phyloP scores from a whole-genome alignment of 2,113 vertebrate genomes.

The Abramis brama region DNA sequence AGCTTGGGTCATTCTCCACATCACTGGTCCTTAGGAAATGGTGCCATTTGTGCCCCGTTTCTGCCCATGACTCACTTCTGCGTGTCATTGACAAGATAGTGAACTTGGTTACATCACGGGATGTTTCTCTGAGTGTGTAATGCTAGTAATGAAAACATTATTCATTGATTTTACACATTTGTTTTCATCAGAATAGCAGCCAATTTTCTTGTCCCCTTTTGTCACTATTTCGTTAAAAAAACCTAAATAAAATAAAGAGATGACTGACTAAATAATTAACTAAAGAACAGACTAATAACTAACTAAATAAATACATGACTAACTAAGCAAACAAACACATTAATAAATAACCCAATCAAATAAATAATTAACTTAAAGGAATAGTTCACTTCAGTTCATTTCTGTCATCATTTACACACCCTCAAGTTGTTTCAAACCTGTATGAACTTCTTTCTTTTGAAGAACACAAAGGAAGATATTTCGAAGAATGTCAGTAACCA shows the following conservation, averaged over 20 bases:
- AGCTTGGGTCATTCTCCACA: conserved; percentile 4
- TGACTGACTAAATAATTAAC: too few species aligned
- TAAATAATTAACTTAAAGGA: too few species aligned
- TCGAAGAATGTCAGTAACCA: too few species aligned
- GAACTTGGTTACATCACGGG: neutral
- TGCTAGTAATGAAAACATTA: neutral
- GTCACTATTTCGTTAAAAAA: neutral
- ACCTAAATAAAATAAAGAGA: neutral
- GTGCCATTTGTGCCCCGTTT: neutral
- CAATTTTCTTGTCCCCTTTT: neutral
- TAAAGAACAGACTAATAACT: neutral
- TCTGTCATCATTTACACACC: too few species aligned
- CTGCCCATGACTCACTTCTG: neutral
- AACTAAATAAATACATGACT: neutral
- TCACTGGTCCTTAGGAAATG: neutral
- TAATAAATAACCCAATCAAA: neutral
- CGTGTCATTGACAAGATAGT: neutral
- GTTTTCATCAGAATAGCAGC: neutral
- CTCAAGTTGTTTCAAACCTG: too few species aligned
- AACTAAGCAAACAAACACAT: neutral
- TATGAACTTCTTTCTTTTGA: too few species aligned
- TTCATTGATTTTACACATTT: neutral
- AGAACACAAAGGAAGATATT: too few species aligned
- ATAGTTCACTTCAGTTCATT: too few species aligned
- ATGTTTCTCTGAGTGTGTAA: neutral